Conservation (phyloP, 2,888 invertebrate genomes). For the Junonia oenone region DNA sequence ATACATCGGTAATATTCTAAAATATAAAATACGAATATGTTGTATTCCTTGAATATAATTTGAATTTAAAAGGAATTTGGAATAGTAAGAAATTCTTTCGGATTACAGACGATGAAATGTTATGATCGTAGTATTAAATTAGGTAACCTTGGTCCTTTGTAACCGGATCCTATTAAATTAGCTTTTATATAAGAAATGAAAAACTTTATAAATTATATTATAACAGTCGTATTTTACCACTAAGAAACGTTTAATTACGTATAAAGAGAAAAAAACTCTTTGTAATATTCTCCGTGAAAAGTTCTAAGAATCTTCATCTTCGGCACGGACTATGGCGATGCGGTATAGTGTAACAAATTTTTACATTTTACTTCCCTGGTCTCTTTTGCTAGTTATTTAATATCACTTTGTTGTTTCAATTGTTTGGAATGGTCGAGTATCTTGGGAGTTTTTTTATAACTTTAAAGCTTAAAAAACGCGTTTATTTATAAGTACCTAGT, state of each 20-base stretch:
- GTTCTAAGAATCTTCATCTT: not conserved
- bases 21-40: conserved; percentile 11
- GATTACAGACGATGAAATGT: no score
- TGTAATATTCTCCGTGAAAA: not conserved
- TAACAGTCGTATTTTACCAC: not conserved
- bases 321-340: not conserved
- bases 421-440: not conserved
- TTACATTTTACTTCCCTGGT: conserved; percentile 1
- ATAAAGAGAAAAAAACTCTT: not conserved
- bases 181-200: no score
- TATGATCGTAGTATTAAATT: no score
- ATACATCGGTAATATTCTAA: conserved; percentile 24
- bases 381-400: not conserved
- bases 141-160: no score
- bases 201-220: not conserved
- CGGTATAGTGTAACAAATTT: not conserved
- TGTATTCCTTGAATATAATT: not conserved
- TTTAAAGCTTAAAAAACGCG: not conserved
- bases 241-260: not conserved
- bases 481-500: not conserved
- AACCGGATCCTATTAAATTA: no score
- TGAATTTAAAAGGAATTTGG: not conserved
- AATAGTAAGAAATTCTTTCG: no score
- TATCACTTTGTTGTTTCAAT: not conserved
- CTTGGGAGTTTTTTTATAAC: not conserved